Evolutionary conservation across 1,140 invertebrate genomes (phyloP).

Genomic region (Apis laboriosa): DNA sequence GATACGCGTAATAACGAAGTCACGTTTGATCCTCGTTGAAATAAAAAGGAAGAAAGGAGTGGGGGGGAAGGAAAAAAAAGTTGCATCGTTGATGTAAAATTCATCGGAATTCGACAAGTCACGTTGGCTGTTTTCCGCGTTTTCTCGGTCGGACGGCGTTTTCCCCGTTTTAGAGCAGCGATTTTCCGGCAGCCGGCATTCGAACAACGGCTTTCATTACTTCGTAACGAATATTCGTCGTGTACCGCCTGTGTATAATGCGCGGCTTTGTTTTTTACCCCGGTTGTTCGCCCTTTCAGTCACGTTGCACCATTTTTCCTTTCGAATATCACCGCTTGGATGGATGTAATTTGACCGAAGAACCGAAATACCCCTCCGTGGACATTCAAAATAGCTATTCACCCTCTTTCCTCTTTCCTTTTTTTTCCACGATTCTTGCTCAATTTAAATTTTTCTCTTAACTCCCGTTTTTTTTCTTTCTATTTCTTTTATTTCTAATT

Average conservation of each 20-base stretch:
- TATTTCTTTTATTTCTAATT: too few species aligned
- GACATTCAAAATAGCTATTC: background rate
- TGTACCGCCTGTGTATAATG: conserved; percentile 30
- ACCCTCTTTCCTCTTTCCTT: background rate
- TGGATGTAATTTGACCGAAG: conserved; percentile 18
- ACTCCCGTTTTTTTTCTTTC: too few species aligned
- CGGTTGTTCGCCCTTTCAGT: background rate
- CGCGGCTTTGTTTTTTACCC: conserved; percentile 26
- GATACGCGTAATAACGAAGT: background rate
- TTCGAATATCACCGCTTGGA: conserved; percentile 8
- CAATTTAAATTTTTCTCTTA: background rate
- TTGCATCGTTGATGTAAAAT: background rate
- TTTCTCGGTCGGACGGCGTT: conserved; percentile 12
- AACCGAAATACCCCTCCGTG: conserved; percentile 4
- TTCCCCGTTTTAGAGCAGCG: conserved; percentile 21
- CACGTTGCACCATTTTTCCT: background rate
- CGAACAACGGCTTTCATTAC: conserved; percentile 42
- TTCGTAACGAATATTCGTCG: conserved; percentile 35
- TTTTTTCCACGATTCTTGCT: background rate
- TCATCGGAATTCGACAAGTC: conserved; percentile 9
- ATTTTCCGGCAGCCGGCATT: conserved; percentile 28
- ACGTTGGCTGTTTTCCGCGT: background rate
- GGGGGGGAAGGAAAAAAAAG: background rate
- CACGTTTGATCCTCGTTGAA: background rate
- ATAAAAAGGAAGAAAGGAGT: background rate